Conservation (phyloP, 2,113 vertebrate genomes). For the Gallinago paraguaiae region DNA sequence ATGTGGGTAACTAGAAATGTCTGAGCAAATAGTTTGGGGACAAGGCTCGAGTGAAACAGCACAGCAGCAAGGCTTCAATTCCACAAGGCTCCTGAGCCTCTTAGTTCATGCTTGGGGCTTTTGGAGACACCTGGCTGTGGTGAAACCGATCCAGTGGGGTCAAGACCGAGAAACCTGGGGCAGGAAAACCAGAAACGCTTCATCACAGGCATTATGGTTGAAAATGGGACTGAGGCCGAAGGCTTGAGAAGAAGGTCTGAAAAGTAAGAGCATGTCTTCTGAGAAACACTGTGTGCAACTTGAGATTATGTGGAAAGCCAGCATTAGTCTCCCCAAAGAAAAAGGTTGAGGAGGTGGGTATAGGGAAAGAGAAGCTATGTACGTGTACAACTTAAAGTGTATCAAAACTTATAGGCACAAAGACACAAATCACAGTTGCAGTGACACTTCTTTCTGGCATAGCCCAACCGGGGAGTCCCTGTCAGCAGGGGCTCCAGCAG, state of each 20-base stretch:
- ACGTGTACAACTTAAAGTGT: background rate
- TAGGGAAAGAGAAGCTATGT: background rate
- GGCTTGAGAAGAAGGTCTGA: background rate
- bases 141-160: background rate
- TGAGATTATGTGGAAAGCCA: background rate
- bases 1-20: background rate
- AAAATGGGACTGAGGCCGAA: background rate
- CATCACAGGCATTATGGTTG: background rate
- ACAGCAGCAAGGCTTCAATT: background rate
- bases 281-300: background rate
- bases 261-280: background rate
- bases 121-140: background rate
- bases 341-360: background rate
- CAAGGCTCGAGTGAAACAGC: background rate
- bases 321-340: background rate
- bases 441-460: background rate
- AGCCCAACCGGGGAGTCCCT: background rate
- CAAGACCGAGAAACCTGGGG: background rate
- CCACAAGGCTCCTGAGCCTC: fast-evolving
- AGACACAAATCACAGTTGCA: background rate
- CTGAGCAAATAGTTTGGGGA: background rate
- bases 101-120: background rate
- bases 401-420: background rate
- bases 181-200: background rate
- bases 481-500: background rate